Evolutionary conservation across 2,888 invertebrate species (phyloP).

Genomic region (Mythimna albipuncta): DNA sequence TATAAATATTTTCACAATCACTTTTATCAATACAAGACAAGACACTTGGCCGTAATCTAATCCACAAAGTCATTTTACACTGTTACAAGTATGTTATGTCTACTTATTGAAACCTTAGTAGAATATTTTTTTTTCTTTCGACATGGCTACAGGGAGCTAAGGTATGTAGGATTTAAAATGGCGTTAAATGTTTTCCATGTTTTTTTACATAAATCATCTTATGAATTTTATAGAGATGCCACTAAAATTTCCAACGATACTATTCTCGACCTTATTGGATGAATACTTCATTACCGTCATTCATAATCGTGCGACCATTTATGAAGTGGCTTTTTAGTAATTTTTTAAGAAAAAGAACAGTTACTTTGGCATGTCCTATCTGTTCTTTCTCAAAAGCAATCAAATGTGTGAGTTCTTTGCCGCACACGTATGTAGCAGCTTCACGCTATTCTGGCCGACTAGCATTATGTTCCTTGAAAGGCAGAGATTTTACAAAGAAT

Average conservation of each 20-base stretch:
- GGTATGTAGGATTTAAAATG: slow-evolving; percentile 78
- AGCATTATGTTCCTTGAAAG: slow-evolving; percentile 24
- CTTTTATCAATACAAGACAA: slow-evolving; percentile 24
- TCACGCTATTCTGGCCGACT: slow-evolving; percentile 36
- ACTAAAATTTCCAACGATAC: not conserved
- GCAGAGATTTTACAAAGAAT: slow-evolving; percentile 11
- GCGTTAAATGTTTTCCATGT: slow-evolving; percentile 51
- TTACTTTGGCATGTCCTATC: slow-evolving; percentile 15
- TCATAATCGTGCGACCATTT: slow-evolving; percentile 12
- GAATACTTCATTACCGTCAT: not conserved
- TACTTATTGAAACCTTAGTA: slow-evolving; percentile 63
- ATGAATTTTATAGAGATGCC: slow-evolving; percentile 30
- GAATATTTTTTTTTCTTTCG: slow-evolving; percentile 75
- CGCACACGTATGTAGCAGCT: slow-evolving; percentile 40
- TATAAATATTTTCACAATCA: slow-evolving; percentile 21
- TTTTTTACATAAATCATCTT: slow-evolving; percentile 30
- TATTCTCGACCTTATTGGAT: slow-evolving; percentile 9
- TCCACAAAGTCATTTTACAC: slow-evolving; percentile 25
- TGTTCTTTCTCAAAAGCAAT: slow-evolving; percentile 27
- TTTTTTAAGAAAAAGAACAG: slow-evolving; percentile 3
- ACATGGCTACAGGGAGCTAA: slow-evolving; percentile 86
- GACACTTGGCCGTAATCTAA: slow-evolving; percentile 13
- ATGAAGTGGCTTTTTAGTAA: slow-evolving; percentile 23
- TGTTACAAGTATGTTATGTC: slow-evolving; percentile 26
- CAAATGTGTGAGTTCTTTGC: slow-evolving; percentile 14